Evolutionary conservation across 2,888 invertebrate species (phyloP), one percentile per base, ranked within the genome.

Genomic region (Nomada ferruginata): DNA sequence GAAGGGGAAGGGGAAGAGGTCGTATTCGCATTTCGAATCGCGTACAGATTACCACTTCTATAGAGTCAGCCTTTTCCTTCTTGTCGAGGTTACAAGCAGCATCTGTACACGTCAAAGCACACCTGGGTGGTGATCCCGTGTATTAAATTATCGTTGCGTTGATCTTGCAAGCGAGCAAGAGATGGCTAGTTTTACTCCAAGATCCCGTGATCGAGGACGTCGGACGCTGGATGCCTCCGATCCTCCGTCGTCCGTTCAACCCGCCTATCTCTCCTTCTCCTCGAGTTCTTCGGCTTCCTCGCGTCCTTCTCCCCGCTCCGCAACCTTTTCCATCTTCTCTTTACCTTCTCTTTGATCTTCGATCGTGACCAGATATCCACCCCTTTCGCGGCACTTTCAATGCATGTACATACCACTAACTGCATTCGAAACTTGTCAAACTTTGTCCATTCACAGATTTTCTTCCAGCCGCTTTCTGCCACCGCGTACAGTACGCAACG

Each of bases 121-220:
- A 89, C 90, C 88, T 91, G 90, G 89, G 90, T 90, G 91, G 90
- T 89, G 86, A 88, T 89, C 85, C 83, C 82, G 83, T 85, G 88
- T 88, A 89, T 87, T 89, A 89, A 91, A 90, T 91, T 91, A 91
- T 90, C 90, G 76, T 88, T 86, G 87, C 85, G 89, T 88, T 89
- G 90, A 91, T 91, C 90, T 90, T 85, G 87, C 82, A 88, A 85
- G 79, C 84, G 88, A 89, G 80, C 85, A 69, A 74, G 80, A 78
- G 88, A 89, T 90, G 88, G 89, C 88, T 90, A 90, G 86, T 89
- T 88, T 89, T 88, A 84, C 84, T 85, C 78, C 81, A 71, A 73
- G 78, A 82, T 82, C 85, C 71, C 84, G 82, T 76, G 86, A 82
- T 85, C 85, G 84, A 83, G 85, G 83, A 87, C 84, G 82, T 78